Conservation (phyloP, 2,888 invertebrate species). For the Eumerus sabulonum region DNA sequence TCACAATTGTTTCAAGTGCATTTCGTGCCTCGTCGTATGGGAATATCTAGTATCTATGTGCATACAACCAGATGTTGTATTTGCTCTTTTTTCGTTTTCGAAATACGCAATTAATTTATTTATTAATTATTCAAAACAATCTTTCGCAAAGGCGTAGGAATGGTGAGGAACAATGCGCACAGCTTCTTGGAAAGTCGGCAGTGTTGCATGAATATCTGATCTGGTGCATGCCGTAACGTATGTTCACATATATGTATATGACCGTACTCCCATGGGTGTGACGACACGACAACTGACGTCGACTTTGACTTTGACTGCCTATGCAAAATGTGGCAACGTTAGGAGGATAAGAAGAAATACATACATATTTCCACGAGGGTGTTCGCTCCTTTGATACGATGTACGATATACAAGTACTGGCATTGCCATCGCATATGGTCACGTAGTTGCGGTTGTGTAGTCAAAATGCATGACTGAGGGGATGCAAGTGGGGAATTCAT, state of each 20-base stretch:
- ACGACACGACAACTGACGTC: conserved; percentile 8
- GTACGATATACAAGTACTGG: no score
- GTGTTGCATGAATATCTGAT: conserved; percentile 52
- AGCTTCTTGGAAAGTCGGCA: conserved; percentile 55
- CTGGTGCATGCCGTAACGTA: conserved; percentile 54
- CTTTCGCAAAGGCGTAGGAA: conserved; percentile 6
- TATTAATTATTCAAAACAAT: conserved; percentile 7
- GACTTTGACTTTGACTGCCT: conserved; percentile 13
- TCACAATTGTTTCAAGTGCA: conserved; percentile 37
- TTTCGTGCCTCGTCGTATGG: conserved; percentile 17
- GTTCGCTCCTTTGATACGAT: conserved; percentile 19
- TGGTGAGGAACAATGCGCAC: conserved; percentile 37
- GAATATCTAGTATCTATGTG: no score
- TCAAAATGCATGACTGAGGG: conserved; percentile 50
- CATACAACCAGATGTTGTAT: not conserved
- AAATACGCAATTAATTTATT: conserved; percentile 43
- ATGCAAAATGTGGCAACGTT: conserved; percentile 12
- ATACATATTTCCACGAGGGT: conserved; percentile 33
- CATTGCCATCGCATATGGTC: conserved; percentile 52
- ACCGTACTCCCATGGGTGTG: conserved; percentile 51
- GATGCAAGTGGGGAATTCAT: conserved; percentile 44
- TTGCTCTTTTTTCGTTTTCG: not conserved
- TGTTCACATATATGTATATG: no score
- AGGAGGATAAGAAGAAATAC: no score
- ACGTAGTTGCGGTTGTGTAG: conserved; percentile 53